These are phyloP conservation scores for Todiramphus chloris DNA, from an alignment of 2,113 vertebrate species.

Conservation along the genomic window DNA sequence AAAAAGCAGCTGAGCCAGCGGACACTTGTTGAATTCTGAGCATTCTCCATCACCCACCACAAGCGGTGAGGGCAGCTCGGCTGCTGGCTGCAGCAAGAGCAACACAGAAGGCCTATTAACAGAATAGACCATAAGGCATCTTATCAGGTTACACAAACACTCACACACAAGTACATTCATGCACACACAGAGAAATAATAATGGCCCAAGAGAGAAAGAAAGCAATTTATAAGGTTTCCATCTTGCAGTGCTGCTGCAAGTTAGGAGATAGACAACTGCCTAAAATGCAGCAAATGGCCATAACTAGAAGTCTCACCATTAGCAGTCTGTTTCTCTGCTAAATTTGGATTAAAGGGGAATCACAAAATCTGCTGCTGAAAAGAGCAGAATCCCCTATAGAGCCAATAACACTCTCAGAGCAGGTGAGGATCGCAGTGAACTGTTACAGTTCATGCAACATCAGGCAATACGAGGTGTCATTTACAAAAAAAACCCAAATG, in stretches of 20 bases:
- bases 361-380: neutral
- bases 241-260: neutral
- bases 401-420: neutral
- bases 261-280: neutral
- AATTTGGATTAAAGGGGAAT: neutral
- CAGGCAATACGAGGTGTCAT: neutral
- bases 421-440: neutral
- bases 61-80: neutral
- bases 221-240: neutral
- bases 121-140: neutral
- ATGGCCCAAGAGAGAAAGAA: neutral
- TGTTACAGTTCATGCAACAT: neutral
- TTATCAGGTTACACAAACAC: neutral
- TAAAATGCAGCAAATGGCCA: neutral
- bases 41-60: constrained; percentile 35
- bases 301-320: neutral
- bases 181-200: neutral
- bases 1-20: neutral
- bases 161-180: neutral
- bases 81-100: constrained; percentile 13
- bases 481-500: neutral
- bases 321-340: neutral
- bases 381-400: neutral
- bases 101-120: neutral
- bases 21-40: constrained; percentile 44